Conservation (phyloP, 2,113 vertebrate species). For the Labeo catla region DNA sequence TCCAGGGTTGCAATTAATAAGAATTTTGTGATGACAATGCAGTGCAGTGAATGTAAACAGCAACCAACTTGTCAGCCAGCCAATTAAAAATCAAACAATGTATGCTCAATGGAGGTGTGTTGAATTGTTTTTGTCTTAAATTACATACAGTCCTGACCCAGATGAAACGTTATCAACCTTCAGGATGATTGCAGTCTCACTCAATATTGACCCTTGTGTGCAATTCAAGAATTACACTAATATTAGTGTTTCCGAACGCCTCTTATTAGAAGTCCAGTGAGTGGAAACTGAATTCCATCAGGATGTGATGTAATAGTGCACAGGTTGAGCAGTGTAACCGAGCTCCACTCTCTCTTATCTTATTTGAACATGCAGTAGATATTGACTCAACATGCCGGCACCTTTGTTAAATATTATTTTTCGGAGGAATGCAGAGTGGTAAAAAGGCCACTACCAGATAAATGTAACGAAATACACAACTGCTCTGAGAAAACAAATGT, state of each 20-base stretch:
- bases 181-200: constrained; percentile 12
- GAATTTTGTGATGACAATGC: not conserved
- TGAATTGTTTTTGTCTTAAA: not conserved
- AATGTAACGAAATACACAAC: constrained; percentile 7
- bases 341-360: constrained; percentile 62
- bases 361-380: constrained; percentile 65
- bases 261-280: constrained; percentile 38
- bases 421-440: constrained; percentile 64
- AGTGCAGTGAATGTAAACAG: not conserved
- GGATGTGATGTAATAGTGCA: constrained; percentile 59
- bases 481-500: constrained; percentile 6
- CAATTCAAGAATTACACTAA: constrained; percentile 38
- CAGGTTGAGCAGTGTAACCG: constrained; percentile 50
- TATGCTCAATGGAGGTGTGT: not conserved
- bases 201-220: constrained; percentile 49
- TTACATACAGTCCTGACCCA: not conserved
- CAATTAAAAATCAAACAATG: not conserved
- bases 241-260: not conserved
- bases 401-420: constrained; percentile 74
- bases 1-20: too few relatives aligned
- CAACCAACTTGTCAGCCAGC: not conserved
- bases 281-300: constrained; percentile 60
- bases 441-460: constrained; percentile 54
- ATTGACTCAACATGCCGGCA: constrained; percentile 64
- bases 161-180: not conserved